These are phyloP conservation scores for Lycopodina hypogea DNA, from an alignment of 37 sponge, comb jelly and placozoan species.

Conservation along the genomic window DNA sequence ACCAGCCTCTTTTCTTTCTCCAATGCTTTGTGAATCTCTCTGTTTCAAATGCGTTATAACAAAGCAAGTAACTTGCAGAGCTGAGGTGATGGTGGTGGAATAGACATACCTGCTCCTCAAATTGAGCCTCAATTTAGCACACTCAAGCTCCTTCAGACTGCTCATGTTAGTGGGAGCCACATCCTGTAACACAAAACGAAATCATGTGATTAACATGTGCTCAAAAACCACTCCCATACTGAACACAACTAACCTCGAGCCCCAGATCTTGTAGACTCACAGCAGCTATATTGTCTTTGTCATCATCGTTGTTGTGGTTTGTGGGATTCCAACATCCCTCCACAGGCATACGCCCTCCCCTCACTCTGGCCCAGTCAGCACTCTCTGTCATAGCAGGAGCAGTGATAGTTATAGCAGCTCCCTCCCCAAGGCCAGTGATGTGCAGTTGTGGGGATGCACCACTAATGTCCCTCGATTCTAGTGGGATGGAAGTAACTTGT, in stretches of 20 bases:
- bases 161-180: background rate
- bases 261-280: background rate
- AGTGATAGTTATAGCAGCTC: too few relatives aligned
- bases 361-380: background rate
- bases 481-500: too few relatives aligned
- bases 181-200: too few relatives aligned
- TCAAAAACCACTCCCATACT: background rate
- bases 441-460: too few relatives aligned
- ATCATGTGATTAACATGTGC: background rate
- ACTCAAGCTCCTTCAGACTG: background rate
- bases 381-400: too few relatives aligned
- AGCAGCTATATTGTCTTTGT: background rate
- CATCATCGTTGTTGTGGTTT: background rate
- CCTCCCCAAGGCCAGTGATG: too few relatives aligned
- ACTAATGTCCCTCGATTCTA: too few relatives aligned
- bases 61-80: background rate
- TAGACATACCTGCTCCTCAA: background rate
- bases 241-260: too few relatives aligned
- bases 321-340: background rate
- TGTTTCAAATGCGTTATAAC: background rate
- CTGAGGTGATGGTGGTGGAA: background rate
- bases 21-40: conserved; percentile 13
- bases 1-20: background rate
- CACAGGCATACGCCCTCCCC: background rate
- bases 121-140: background rate